Evolutionary conservation across 2,888 invertebrate genomes (phyloP), one percentile per base, ranked within the genome.

Genomic region (Eupithecia vulgata): DNA sequence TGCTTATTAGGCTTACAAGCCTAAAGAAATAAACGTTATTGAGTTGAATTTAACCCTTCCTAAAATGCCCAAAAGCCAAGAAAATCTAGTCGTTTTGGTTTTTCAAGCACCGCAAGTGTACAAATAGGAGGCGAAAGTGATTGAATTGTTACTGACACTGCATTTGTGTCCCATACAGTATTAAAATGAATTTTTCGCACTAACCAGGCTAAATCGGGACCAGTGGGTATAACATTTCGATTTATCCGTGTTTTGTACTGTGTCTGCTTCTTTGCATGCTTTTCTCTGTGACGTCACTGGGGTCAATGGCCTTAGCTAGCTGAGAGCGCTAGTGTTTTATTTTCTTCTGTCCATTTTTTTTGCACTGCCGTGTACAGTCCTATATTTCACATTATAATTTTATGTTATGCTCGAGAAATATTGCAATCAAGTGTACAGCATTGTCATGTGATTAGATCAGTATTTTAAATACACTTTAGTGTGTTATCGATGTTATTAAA

Each of bases 231-330:
- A 81, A 84, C 83, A 83, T 81, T 79, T 79, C 77, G 78, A 80
- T 79, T 35, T 77, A 78, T 79, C 78, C 80, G 82, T 83, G 84
- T 85, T 82, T 80, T 83, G 84, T 85, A 79, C 74, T 80, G 73
- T 84, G 91, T 91, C 87, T 88, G 92, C 90, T 91, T 91, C 88
- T 89, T 85, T 90, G 92, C 89, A 89, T 91, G 91, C 85, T 83
- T 87, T 88, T 81, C 76, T 80, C 72, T 85, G 85, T 88, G 83
- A 83, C 82, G 86, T 88, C 83, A 79, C 70, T 71, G 67, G 71
- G 69, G 74, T 74, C 76, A 72, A 74, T 73, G 73, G 68, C 70
- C 66, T 74, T 71, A 77, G 37, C 71, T 77, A 70, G 61, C 61
- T 68, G 70, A 61, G 34, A 66, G 48, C 30, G 68, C 74, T 76